Evolutionary conservation across 2,888 invertebrate species (phyloP), one percentile per base, ranked within the genome.

Genomic region (Xanthia icteritia): DNA sequence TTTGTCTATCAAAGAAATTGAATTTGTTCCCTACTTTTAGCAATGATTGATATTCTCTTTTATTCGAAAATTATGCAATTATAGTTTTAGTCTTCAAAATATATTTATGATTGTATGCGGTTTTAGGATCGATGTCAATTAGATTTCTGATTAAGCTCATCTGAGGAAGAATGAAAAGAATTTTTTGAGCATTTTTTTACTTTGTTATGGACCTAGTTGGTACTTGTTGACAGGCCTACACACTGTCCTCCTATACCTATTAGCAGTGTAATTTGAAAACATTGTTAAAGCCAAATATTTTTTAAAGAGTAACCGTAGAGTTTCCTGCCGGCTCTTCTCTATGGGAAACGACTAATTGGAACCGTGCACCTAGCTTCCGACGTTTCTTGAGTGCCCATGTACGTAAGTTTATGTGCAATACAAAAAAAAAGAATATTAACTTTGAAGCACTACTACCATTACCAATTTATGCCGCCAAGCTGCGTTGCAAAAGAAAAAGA

Each of bases 1-100:
- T 89, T 82, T 88, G 89, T 88, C 83, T 86, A 85, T 88, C 86
- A 90, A 87, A 82, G 81, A 83, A 86, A 90, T 87, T 84, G 75
- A 85, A 85, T 89, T 87, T 68, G 39, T 65, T 64, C 48, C 54
- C 31, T 63, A 65, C 39, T 74, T 77, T 79, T 61, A 61, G 60
- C 27, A 48, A 48, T 56, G 58, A 66, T 73, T 69, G 71, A 54
- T 85, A 54, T 79, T 56, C 1, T 56, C 15, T 69, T 64, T 67
- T 39, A 45, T 64, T 65, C 5, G 3, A n/a, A 45, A 36, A 27
- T 23, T 11, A n/a, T 31, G 31, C 9, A 20, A 17, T 9, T 3
- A 6, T 23, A 27, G 11, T 4, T n/a, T 6, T 11, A 31, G 8
- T n/a, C 5, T 54, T 77, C 1, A 13, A 72, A n/a, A 31, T 17